Conservation (phyloP, 2,888 invertebrate genomes). For the Pyrocoelia pectoralis region DNA sequence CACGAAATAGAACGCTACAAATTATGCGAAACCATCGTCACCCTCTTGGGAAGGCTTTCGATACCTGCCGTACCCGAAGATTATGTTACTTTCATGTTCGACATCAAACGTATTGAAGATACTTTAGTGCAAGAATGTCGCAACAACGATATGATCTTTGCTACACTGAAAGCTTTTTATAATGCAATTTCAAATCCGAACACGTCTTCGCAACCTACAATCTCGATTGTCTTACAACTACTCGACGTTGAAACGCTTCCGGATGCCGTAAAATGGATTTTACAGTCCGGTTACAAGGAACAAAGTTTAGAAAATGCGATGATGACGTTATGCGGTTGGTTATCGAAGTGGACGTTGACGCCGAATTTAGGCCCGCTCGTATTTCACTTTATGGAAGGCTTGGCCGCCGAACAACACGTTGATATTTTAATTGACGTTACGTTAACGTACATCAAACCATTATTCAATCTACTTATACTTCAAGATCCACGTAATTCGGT, state of each 20-base stretch:
- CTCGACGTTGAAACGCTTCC: slow-evolving; percentile 57
- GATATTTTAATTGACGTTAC: slow-evolving; percentile 67
- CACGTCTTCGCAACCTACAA: slow-evolving; percentile 66
- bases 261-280: slow-evolving; percentile 60
- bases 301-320: slow-evolving; percentile 69
- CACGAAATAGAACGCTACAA: slow-evolving; percentile 60
- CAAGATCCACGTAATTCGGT: slow-evolving; percentile 66
- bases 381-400: slow-evolving; percentile 69
- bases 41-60: slow-evolving; percentile 60
- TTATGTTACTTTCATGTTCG: slow-evolving; percentile 53
- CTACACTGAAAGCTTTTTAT: slow-evolving; percentile 67
- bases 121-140: slow-evolving; percentile 54
- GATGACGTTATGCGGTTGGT: slow-evolving; percentile 73
- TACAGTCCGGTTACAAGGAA: slow-evolving; percentile 56
- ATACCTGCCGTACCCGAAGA: slow-evolving; percentile 50
- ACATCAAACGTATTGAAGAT: slow-evolving; percentile 53
- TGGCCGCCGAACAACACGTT: slow-evolving; percentile 62
- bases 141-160: slow-evolving; percentile 62
- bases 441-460: slow-evolving; percentile 65
- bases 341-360: slow-evolving; percentile 69
- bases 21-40: slow-evolving; percentile 63
- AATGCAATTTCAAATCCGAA: slow-evolving; percentile 68
- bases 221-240: slow-evolving; percentile 68
- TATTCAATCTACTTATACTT: slow-evolving; percentile 66
- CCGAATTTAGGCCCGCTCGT: slow-evolving; percentile 73